Base-by-base conservation (phyloP, 2,797 vertebrate species). In the Babyrousa celebensis region DNA sequence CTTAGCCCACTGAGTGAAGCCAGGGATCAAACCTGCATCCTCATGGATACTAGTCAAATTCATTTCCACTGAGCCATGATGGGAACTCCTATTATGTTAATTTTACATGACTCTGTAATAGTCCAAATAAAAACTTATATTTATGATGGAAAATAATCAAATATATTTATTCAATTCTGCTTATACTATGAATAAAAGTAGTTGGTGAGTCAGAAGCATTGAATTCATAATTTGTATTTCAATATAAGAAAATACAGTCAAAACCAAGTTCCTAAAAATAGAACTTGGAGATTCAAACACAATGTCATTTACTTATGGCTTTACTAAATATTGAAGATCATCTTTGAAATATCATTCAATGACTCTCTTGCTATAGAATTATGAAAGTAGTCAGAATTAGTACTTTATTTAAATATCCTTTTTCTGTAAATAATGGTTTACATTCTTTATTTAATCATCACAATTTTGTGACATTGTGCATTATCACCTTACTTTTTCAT, bases 281-380 rank as follows among this genome's bases (percentile, higher is more conserved):
- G 92, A 89, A 48, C 8, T 58, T 93, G 21, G 36, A 82, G 80
- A 67, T 78, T 84, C 91, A 88, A 75, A 48, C 2, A 89, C 18
- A 58, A 18, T 16, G 12, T 68, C 4, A 94, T 58, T 58, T 93
- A 21, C 58, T 20, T 62, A 52, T 82, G 21, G 12, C 8, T 68
- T 91, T 85, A 79, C n/a, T 65, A 93, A 94, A 95, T 96, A 67
- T 75, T 91, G 68, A 77, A 83, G 21, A 75, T 17, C 2, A 32
- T 1, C 23, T 78, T 91, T 75, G 25, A 65, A 82, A 70, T 43
- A 32, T 29, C 70, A 7, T 32, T 93, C 9, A 36, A 52, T 96
- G 56, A 6, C 15, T 65, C 93, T 85, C 93, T 85, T 52, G 12
- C 8, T 84, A 90, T 54, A 87, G 78, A 82, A 89, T 77, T 90